These are phyloP conservation scores for Oenanthe melanoleuca DNA, from an alignment of 2,113 vertebrate genomes.

Conservation along the genomic window DNA sequence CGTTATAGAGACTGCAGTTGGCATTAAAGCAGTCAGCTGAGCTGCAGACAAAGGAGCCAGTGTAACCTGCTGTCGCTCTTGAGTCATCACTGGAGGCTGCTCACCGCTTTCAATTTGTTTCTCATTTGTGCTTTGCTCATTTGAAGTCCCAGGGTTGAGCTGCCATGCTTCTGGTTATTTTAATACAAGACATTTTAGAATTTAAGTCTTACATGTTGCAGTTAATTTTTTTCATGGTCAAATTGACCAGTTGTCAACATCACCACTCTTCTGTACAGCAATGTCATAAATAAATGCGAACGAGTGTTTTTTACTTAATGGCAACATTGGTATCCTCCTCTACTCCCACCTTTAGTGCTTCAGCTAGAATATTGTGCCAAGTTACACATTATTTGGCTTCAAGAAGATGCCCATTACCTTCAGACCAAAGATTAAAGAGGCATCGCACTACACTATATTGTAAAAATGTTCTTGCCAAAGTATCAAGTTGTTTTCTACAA, in stretches of 20 bases:
- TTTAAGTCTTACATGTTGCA: neutral
- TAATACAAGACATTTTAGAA: neutral
- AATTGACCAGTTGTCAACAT: neutral
- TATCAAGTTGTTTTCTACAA: neutral
- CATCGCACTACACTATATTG: neutral
- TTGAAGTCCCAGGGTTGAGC: neutral
- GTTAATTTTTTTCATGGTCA: neutral
- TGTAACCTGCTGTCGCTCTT: conserved; percentile 55
- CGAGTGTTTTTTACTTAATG: neutral
- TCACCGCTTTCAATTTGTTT: conserved; percentile 72
- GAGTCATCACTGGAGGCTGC: conserved; percentile 61
- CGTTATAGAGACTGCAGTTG: conserved; percentile 59
- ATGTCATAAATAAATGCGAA: neutral
- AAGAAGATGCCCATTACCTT: neutral
- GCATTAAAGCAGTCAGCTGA: conserved; percentile 29
- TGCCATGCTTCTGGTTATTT: conserved; percentile 50
- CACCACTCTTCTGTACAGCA: neutral
- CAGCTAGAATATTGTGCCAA: neutral
- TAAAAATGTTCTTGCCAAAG: neutral
- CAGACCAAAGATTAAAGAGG: neutral
- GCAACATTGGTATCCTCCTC: neutral
- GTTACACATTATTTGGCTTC: neutral
- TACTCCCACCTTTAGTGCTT: neutral
- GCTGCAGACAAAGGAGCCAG: conserved; percentile 35
- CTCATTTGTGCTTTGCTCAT: conserved; percentile 59